A percentile compares a stretch with the other conserved stretches of the same genome.
These are phyloP conservation scores for Porites divaricata DNA, from an alignment of 92 coral and sea anemone genomes.

Conservation along the genomic window DNA sequence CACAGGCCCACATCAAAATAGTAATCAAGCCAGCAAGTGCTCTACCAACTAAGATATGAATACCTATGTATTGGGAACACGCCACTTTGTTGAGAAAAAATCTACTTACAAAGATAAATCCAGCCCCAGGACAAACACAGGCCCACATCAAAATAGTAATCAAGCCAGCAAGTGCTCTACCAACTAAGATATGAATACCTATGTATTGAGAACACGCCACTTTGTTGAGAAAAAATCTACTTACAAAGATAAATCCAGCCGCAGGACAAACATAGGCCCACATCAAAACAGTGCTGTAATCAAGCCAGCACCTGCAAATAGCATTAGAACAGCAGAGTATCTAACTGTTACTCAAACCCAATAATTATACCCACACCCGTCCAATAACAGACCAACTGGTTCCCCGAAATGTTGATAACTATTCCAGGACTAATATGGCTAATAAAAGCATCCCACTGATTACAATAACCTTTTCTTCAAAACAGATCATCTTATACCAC, in stretches of 20 bases:
- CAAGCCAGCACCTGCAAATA: constrained; percentile 90
- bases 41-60: too few relatives aligned
- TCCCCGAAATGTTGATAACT: too few relatives aligned
- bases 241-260: constrained; percentile 75
- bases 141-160: constrained; percentile 82
- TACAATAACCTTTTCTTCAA: too few relatives aligned
- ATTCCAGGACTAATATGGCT: too few relatives aligned
- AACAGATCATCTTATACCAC: too few relatives aligned
- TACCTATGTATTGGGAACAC: too few relatives aligned
- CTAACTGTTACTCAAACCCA: background rate
- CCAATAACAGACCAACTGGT: too few relatives aligned
- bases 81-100: too few relatives aligned
- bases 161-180: constrained; percentile 98
- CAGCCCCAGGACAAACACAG: constrained; percentile 82
- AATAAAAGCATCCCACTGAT: too few relatives aligned
- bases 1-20: constrained; percentile 81
- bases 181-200: too few relatives aligned
- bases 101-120: constrained; percentile 73
- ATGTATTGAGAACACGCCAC: too few relatives aligned
- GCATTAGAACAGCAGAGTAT: background rate
- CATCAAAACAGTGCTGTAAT: constrained; percentile 65
- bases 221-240: background rate
- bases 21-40: constrained; percentile 94
- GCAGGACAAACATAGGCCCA: constrained; percentile 93
- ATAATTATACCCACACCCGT: background rate